Evolutionary conservation across 2,797 vertebrate species (phyloP).

Genomic region (Catharus ustulatus): DNA sequence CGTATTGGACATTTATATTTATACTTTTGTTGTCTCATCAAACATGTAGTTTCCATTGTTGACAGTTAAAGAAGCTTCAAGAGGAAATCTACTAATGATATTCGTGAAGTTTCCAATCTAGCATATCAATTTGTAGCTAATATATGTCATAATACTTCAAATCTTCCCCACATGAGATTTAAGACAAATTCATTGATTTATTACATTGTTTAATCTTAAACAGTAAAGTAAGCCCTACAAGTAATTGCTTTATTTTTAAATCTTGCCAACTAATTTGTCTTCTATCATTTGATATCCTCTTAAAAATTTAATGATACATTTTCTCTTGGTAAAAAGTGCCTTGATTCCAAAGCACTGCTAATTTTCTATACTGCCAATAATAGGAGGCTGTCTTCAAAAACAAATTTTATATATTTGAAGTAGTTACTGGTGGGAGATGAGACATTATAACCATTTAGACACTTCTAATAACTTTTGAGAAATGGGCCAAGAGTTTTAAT

Average conservation of each 20-base stretch:
- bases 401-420: not conserved
- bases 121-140: not conserved
- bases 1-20: not conserved
- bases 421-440: not conserved
- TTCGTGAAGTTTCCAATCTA: not conserved
- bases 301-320: not conserved
- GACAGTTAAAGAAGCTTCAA: not conserved
- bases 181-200: not conserved
- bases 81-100: not conserved
- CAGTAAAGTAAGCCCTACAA: not conserved
- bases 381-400: not conserved
- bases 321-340: not conserved
- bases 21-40: not conserved
- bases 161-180: not conserved
- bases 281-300: not conserved
- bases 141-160: not conserved
- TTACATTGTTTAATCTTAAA: not conserved
- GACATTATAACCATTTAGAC: not conserved
- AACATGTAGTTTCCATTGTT: not conserved
- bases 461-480: not conserved
- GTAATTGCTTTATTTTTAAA: not conserved
- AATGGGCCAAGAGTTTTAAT: not conserved
- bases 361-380: not conserved
- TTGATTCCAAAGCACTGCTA: not conserved
- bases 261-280: not conserved